These are phyloP conservation scores for Coracias cyanogaster DNA, from an alignment of 2,797 vertebrate genomes.

Conservation along the genomic window DNA sequence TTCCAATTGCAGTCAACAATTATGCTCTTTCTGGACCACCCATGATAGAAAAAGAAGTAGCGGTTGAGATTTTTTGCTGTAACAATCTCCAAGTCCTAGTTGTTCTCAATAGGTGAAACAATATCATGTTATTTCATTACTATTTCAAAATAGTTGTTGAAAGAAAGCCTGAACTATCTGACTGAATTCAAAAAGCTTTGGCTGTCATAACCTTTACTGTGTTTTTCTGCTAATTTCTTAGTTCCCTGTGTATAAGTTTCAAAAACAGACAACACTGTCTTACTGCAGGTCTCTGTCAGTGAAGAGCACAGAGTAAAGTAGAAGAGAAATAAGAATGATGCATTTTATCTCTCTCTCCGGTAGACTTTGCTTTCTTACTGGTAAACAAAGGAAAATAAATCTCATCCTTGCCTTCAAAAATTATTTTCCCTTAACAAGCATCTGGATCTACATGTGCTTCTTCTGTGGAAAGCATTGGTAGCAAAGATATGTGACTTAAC, in stretches of 20 bases:
- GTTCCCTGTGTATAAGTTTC: neutral
- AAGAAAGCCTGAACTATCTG: neutral
- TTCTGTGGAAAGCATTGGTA: neutral
- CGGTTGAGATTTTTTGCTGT: neutral
- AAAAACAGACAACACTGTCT: neutral
- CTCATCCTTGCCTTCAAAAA: neutral
- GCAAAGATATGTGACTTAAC: neutral
- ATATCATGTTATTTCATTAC: neutral
- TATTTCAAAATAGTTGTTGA: neutral
- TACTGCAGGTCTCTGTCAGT: neutral
- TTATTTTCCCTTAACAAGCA: neutral
- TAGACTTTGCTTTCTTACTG: neutral
- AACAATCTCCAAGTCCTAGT: neutral
- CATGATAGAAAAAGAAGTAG: neutral
- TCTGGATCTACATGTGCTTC: neutral
- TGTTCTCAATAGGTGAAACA: neutral
- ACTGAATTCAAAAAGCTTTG: neutral
- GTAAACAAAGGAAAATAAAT: constrained; percentile 43
- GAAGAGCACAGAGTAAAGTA: neutral
- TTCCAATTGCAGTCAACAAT: neutral
- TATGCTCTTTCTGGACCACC: neutral
- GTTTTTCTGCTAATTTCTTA: neutral
- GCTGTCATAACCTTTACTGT: neutral
- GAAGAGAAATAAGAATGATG: neutral
- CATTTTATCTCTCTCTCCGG: neutral